Percentiles rank a stretch among this genome's conserved stretches.
Evolutionary conservation across 2,888 invertebrate species (phyloP).

Genomic region (Hyalella azteca): DNA sequence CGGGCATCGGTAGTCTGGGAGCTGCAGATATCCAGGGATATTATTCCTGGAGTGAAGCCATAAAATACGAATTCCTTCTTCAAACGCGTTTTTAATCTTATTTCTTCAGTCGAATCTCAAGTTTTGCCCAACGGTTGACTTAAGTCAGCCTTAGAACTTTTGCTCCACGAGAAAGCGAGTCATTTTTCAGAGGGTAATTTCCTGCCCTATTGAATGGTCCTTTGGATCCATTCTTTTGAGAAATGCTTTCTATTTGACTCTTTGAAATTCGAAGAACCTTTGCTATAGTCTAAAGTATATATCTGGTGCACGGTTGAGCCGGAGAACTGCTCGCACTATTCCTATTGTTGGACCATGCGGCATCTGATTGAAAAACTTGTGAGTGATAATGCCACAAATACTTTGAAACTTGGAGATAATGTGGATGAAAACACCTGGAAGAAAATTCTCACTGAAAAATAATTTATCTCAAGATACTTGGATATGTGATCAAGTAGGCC

Average conservation of each 20-base stretch:
- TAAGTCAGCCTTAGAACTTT: background rate
- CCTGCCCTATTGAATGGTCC: conserved; percentile 15
- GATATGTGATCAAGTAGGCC: too few species aligned
- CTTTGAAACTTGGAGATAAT: too few species aligned
- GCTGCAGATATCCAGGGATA: too few species aligned
- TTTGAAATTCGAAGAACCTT: background rate
- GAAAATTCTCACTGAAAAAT: too few species aligned
- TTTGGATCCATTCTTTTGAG: background rate
- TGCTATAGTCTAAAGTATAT: background rate
- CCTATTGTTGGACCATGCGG: too few species aligned
- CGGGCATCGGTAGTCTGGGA: too few species aligned
- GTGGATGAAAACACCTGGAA: too few species aligned
- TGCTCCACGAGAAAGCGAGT: background rate
- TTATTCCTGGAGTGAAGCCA: too few species aligned
- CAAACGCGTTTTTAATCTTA: background rate
- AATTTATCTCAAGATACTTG: too few species aligned
- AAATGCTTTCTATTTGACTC: conserved; percentile 1
- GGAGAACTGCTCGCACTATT: too few species aligned
- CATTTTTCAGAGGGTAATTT: conserved; percentile 4
- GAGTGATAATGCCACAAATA: too few species aligned
- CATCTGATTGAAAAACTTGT: too few species aligned
- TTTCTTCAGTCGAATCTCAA: background rate
- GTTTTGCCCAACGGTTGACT: background rate
- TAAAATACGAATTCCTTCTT: background rate
- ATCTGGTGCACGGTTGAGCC: background rate